phyloP scores from a whole-genome alignment of 2,797 vertebrate genomes.

The Momotus momota region DNA sequence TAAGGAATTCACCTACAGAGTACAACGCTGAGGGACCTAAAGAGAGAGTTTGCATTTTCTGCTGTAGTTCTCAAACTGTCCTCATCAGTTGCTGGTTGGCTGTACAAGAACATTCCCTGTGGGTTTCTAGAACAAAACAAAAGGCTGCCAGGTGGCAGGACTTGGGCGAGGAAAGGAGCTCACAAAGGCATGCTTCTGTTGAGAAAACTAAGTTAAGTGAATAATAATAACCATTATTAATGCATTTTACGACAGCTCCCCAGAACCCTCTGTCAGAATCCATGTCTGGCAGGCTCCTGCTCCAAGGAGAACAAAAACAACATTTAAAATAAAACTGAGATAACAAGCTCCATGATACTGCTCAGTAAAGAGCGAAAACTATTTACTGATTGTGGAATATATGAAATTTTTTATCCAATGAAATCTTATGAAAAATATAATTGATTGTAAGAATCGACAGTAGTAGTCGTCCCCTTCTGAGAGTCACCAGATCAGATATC shows the following conservation, averaged over 20 bases:
- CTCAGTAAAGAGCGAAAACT: background rate
- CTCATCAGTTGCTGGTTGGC: background rate
- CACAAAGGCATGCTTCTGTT: background rate
- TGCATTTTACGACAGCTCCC: background rate
- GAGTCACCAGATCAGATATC: background rate
- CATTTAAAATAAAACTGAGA: background rate
- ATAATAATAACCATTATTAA: background rate
- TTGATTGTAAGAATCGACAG: background rate
- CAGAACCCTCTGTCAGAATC: background rate
- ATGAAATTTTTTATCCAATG: background rate
- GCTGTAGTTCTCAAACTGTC: background rate
- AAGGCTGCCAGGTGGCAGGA: background rate
- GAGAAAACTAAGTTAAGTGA: background rate
- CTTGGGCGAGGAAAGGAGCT: background rate
- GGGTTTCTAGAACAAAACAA: background rate
- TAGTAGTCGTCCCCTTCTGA: background rate
- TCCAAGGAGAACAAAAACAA: background rate
- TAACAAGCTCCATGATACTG: background rate
- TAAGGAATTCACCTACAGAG: background rate
- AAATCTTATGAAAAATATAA: background rate
- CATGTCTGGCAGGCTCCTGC: background rate
- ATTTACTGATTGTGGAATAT: background rate
- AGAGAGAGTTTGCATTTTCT: background rate
- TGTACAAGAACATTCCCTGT: background rate
- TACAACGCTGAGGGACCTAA: background rate